Evolutionary conservation across 2,797 vertebrate species (phyloP).

Genomic region (Lepilemur ruficaudatus): DNA sequence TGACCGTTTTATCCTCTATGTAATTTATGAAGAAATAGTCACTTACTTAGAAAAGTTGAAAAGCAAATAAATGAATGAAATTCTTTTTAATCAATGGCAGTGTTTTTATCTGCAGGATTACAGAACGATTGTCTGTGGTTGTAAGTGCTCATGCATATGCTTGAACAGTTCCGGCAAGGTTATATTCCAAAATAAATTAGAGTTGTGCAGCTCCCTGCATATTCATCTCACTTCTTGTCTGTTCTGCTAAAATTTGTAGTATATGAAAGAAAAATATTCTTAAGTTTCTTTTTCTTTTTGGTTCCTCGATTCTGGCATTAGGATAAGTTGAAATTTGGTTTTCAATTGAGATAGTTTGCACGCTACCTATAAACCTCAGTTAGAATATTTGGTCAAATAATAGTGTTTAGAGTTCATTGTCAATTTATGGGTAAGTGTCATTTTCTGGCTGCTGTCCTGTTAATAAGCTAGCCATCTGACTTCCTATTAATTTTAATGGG

Average conservation of each 20-base stretch:
- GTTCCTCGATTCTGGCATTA: background rate
- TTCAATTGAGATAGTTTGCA: background rate
- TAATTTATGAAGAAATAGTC: conserved; percentile 21
- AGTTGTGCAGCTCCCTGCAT: background rate
- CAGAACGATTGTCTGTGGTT: background rate
- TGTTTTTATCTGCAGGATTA: background rate
- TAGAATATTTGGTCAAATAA: background rate
- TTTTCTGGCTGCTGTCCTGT: background rate
- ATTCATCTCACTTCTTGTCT: conserved; percentile 8
- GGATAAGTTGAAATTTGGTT: background rate
- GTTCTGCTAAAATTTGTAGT: background rate
- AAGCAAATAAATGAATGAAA: conserved; percentile 10
- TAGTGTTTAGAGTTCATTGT: background rate
- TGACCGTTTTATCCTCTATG: background rate
- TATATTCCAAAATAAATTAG: background rate
- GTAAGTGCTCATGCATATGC: background rate
- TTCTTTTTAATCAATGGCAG: background rate
- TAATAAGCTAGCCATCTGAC: background rate
- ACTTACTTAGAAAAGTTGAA: conserved; percentile 24
- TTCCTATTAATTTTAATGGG: background rate
- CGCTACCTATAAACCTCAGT: background rate
- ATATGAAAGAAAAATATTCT: background rate
- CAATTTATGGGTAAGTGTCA: background rate
- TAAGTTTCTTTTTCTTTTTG: background rate
- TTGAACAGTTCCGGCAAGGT: background rate